phyloP scores from a whole-genome alignment of 2,888 invertebrate genomes.

The Yponomeuta malinellus region DNA sequence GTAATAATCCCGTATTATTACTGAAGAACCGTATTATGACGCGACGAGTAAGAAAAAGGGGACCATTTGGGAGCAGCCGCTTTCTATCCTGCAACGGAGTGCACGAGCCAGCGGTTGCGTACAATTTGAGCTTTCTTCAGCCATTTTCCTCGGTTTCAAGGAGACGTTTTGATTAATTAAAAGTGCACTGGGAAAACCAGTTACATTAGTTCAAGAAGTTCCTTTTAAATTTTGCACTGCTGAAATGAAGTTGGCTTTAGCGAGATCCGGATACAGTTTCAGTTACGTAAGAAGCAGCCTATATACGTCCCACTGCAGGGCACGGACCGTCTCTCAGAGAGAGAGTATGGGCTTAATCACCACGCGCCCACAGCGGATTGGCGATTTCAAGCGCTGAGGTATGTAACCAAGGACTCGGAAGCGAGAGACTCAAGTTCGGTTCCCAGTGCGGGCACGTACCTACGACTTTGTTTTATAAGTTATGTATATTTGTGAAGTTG shows the following conservation, averaged over 20 bases:
- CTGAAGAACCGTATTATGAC: neutral
- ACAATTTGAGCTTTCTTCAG: constrained; percentile 1
- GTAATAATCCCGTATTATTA: too few relatives aligned
- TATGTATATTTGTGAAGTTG: too few relatives aligned
- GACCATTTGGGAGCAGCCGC: neutral
- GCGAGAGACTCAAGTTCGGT: too few relatives aligned
- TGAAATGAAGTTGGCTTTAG: neutral
- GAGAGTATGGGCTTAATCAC: too few relatives aligned
- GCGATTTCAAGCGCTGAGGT: too few relatives aligned
- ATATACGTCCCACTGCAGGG: too few relatives aligned
- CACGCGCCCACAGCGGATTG: too few relatives aligned
- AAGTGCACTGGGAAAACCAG: neutral
- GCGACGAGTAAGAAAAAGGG: neutral
- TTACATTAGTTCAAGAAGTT: neutral
- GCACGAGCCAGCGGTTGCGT: neutral
- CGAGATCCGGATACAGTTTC: neutral
- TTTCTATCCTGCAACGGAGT: neutral
- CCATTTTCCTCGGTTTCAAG: neutral
- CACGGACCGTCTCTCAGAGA: too few relatives aligned
- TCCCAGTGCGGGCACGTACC: too few relatives aligned
- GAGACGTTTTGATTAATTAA: constrained; percentile 2
- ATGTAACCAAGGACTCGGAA: too few relatives aligned
- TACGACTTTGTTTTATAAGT: too few relatives aligned
- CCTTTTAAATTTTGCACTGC: neutral
- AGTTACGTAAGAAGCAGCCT: neutral